Evolutionary conservation across 2,113 vertebrate species (phyloP).

Genomic region (Xenopus tropicalis): UCB_Xtro_10.0 CM004443.2:54757001-54757500

Average conservation of each 20-base stretch:
- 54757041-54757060: no score
- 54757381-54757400: constrained; percentile 44
- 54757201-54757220: no score
- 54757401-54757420: constrained; percentile 26
- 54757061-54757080: no score
- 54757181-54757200: no score
- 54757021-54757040: no score
- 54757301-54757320: constrained; percentile 29
- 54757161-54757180: no score
- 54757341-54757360: constrained; percentile 44
- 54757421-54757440: neutral
- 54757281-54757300: constrained; percentile 30
- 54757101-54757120: no score
- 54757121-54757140: no score
- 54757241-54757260: constrained; percentile 20
- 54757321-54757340: constrained; percentile 33
- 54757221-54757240: constrained; percentile 18
- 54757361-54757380: constrained; percentile 49
- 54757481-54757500: constrained; percentile 26
- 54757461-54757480: constrained; percentile 10
- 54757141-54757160: no score
- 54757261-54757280: constrained; percentile 37
- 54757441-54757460: constrained; percentile 37
- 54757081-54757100: no score
- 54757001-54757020: no score